phyloP scores from a whole-genome alignment of 2,888 invertebrate species.

The Steinernema hermaphroditum region DNA sequence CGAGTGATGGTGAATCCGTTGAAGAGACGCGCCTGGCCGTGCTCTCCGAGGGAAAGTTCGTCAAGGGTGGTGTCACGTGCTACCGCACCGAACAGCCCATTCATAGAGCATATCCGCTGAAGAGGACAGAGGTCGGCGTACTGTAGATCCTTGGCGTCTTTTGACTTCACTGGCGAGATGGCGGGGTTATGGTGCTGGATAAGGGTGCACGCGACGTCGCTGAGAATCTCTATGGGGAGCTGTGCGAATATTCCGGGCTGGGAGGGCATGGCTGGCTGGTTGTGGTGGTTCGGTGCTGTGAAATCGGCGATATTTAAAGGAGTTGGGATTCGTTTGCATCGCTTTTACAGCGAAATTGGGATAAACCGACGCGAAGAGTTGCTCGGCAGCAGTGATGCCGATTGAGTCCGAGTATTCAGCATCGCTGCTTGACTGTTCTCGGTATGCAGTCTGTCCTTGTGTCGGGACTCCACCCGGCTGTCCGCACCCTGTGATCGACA shows the following conservation, averaged over 20 bases:
- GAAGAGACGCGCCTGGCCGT: constrained; percentile 9
- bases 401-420: too few species aligned
- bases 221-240: neutral
- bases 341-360: too few species aligned
- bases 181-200: neutral
- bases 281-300: too few species aligned
- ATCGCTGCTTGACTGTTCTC: too few species aligned
- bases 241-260: neutral
- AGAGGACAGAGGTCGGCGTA: neutral
- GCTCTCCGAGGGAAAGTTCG: neutral
- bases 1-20: neutral
- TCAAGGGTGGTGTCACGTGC: neutral
- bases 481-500: too few species aligned
- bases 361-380: too few species aligned
- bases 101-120: neutral
- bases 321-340: too few species aligned
- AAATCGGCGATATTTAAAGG: too few species aligned
- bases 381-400: too few species aligned
- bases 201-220: constrained; percentile 5
- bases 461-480: too few species aligned
- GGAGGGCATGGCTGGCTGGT: constrained; percentile 2
- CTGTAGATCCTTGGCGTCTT: neutral
- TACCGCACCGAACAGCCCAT: neutral
- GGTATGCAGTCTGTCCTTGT: too few species aligned
- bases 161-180: neutral